phyloP scores from a whole-genome alignment of 2,797 vertebrate genomes.

The Danio tinwini region DNA sequence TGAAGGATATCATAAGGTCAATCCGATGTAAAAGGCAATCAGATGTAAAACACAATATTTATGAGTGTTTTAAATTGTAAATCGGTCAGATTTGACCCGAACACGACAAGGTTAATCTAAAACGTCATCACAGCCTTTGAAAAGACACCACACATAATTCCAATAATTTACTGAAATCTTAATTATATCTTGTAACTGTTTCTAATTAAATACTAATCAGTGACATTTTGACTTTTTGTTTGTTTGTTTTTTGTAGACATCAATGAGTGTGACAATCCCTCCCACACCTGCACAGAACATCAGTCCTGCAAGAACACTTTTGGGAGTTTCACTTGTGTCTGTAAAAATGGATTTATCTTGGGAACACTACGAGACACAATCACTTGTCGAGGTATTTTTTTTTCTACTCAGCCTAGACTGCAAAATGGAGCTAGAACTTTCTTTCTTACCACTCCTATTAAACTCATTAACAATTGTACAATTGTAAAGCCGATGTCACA shows the following conservation, averaged over 20 bases:
- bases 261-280: conserved; percentile 69
- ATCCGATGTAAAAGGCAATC: no score
- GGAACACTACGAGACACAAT: conserved; percentile 61
- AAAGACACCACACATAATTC: neutral
- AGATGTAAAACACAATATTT: no score
- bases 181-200: neutral
- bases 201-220: neutral
- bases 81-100: no score
- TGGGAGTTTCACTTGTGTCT: conserved; percentile 74
- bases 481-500: no score
- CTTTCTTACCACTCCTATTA: no score
- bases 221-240: no score
- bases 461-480: no score
- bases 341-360: conserved; percentile 69
- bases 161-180: neutral
- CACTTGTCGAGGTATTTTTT: conserved; percentile 70
- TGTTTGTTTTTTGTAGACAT: conserved; percentile 71
- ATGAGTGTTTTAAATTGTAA: no score
- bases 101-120: no score
- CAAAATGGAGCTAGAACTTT: no score
- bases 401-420: no score
- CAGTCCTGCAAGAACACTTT: conserved; percentile 77
- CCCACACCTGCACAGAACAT: conserved; percentile 61
- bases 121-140: neutral
- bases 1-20: no score